Percentiles rank a stretch among this genome's conserved stretches.
Evolutionary conservation across 30 jellyfish, hydroid and myxozoan species (phyloP).

Genomic region (Pelagia noctiluca): DNA sequence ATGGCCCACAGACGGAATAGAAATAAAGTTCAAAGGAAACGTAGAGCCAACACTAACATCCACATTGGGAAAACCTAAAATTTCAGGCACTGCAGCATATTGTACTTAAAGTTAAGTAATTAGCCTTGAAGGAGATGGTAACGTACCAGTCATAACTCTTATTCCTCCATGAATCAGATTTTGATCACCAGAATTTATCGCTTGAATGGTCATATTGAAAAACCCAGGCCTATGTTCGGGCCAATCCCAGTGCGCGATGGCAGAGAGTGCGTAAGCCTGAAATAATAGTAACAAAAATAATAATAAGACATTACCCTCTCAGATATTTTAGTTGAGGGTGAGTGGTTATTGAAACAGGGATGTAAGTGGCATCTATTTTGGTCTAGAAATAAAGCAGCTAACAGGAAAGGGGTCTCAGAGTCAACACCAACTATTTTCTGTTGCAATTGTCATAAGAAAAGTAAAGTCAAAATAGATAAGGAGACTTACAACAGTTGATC

Average conservation of each 20-base stretch:
- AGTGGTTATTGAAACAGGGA: too few relatives aligned
- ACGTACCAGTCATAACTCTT: constrained; percentile 86
- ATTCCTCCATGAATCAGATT: constrained; percentile 91
- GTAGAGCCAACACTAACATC: neutral
- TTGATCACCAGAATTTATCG: constrained; percentile 77
- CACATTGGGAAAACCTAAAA: neutral
- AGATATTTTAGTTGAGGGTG: too few relatives aligned
- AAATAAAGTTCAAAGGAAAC: too few relatives aligned
- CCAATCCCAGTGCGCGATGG: constrained; percentile 93
- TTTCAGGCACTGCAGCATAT: neutral
- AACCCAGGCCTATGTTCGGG: constrained; percentile 96
- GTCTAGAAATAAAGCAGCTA: too few relatives aligned
- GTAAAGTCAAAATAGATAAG: neutral
- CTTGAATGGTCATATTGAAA: constrained; percentile 76
- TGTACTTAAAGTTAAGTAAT: neutral
- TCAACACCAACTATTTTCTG: too few relatives aligned
- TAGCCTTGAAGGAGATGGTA: neutral
- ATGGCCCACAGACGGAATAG: too few relatives aligned
- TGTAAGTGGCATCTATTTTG: too few relatives aligned
- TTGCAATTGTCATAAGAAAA: too few relatives aligned
- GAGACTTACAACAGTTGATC: constrained; percentile 85
- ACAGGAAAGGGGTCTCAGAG: too few relatives aligned
- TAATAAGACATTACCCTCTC: neutral
- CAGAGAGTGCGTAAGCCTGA: constrained; percentile 93
- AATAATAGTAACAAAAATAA: neutral